A percentile compares a stretch with the other conserved stretches of the same genome.
These are phyloP conservation scores for Trematocara unimaculatum DNA, from an alignment of 2,113 vertebrate species.

Conservation along the genomic window DNA sequence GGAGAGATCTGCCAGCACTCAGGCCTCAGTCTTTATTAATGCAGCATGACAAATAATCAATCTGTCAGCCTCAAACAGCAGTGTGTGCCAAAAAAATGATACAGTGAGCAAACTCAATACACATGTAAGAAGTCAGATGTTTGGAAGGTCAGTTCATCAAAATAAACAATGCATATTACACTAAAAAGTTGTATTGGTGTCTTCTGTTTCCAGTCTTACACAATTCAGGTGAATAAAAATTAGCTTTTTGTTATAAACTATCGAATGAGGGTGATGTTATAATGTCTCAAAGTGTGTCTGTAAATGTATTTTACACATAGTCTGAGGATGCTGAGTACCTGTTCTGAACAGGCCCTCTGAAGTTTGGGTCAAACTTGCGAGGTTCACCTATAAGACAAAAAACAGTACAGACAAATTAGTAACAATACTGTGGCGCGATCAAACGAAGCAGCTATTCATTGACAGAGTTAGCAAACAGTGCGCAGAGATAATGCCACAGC, in stretches of 20 bases:
- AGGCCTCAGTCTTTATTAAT: constrained; percentile 44
- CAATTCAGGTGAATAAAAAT: neutral
- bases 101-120: constrained; percentile 12
- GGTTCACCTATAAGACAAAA: constrained; percentile 83
- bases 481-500: neutral
- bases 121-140: neutral
- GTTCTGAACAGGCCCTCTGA: constrained; percentile 86
- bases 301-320: neutral
- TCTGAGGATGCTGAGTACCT: constrained; percentile 73
- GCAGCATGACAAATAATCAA: constrained; percentile 50
- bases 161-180: neutral
- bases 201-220: neutral
- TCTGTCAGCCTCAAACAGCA: constrained; percentile 3
- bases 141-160: neutral
- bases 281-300: neutral
- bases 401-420: neutral
- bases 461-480: neutral
- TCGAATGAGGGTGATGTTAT: neutral
- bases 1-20: constrained; percentile 16
- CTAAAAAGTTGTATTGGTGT: neutral
- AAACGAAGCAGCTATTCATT: neutral
- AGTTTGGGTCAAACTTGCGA: constrained; percentile 85
- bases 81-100: neutral
- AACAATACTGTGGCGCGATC: neutral
- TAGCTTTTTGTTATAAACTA: rapidly evolving